phyloP scores from a whole-genome alignment of 2,113 vertebrate genomes.

The Gallinago undulata region DNA sequence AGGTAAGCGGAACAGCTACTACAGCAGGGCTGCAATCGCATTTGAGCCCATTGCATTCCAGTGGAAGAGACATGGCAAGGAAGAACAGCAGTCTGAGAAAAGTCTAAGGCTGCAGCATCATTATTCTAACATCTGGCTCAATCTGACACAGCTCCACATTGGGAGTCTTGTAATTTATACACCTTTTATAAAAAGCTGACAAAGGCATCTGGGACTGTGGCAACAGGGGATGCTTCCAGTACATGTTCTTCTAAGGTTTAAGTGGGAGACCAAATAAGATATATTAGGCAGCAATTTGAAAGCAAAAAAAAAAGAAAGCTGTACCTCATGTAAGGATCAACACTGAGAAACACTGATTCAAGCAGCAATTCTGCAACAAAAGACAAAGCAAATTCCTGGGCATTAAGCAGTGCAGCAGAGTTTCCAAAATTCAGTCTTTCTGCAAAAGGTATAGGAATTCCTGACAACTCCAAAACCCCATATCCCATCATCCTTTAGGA shows the following conservation, averaged over 20 bases:
- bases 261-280: not conserved
- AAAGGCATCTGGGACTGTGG: not conserved
- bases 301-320: not conserved
- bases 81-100: not conserved
- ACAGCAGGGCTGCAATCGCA: not conserved
- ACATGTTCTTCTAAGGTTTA: not conserved
- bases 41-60: not conserved
- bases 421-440: not conserved
- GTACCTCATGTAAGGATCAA: slow-evolving; percentile 94
- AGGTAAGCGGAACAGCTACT: not conserved
- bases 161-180: not conserved
- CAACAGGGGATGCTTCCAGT: not conserved
- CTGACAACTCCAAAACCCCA: not conserved
- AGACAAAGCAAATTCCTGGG: not conserved
- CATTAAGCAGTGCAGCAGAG: not conserved
- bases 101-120: not conserved
- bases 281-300: not conserved
- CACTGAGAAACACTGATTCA: slow-evolving; percentile 86
- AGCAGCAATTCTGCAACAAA: slow-evolving; percentile 84
- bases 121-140: not conserved
- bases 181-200: not conserved
- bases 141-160: not conserved
- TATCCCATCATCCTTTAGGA: not conserved
- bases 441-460: not conserved
- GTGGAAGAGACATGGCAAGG: not conserved